Conservation (phyloP, 2,113 vertebrate species). For the Hepsetus odoe region DNA sequence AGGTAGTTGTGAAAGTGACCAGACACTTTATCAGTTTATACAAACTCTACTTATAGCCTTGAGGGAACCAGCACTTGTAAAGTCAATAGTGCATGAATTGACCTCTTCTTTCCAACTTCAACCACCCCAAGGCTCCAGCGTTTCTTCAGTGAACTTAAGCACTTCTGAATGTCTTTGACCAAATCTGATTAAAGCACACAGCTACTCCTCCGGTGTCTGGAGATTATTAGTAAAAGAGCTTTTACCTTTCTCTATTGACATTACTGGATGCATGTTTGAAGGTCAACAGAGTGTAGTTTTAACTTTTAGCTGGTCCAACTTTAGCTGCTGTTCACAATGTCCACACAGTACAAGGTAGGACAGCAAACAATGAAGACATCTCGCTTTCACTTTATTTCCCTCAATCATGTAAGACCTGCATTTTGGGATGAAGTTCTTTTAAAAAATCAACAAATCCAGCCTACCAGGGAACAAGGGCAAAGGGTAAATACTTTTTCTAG, state of each 20-base stretch:
- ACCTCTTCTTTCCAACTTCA: neutral
- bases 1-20: conserved; percentile 25
- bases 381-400: neutral
- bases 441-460: neutral
- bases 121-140: conserved; percentile 2
- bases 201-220: neutral
- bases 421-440: neutral
- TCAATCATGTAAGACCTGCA: neutral
- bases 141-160: neutral
- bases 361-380: too few species aligned
- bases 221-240: too few species aligned
- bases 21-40: conserved; percentile 14
- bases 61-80: neutral
- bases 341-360: too few species aligned
- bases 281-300: too few species aligned
- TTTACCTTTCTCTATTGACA: too few species aligned
- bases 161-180: neutral
- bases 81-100: conserved; percentile 22
- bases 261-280: too few species aligned
- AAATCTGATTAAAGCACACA: conserved; percentile 9
- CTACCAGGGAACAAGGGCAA: neutral
- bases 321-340: too few species aligned
- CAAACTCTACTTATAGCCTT: neutral
- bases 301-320: too few species aligned
- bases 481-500: conserved; percentile 18